A percentile compares a stretch with the other conserved stretches of the same genome.
phyloP scores from a whole-genome alignment of 2,888 invertebrate species.

The Yponomeuta malinellus region DNA sequence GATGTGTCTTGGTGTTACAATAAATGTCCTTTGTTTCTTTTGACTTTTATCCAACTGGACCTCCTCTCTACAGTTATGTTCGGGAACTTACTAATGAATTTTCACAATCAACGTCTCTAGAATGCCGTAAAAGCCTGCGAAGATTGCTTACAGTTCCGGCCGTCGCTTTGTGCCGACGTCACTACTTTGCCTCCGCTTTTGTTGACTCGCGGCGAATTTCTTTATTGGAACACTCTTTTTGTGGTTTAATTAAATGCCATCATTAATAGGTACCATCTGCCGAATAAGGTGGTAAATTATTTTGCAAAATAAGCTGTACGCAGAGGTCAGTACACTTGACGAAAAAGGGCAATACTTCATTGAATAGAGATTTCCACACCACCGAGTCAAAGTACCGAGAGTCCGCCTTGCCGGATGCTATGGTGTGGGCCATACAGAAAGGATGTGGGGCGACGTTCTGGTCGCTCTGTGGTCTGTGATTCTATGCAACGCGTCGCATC shows the following conservation, averaged over 20 bases:
- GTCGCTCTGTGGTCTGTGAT: too few relatives aligned
- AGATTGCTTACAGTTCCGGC: background rate
- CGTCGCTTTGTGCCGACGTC: background rate
- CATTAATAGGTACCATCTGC: background rate
- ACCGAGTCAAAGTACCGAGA: too few relatives aligned
- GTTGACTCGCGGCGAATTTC: background rate
- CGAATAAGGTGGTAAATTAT: background rate
- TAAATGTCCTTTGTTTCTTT: too few relatives aligned
- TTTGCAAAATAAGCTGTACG: too few relatives aligned
- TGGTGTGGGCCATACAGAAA: too few relatives aligned
- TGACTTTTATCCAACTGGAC: background rate
- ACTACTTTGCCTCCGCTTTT: background rate
- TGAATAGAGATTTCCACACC: too few relatives aligned
- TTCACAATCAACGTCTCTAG: conserved; percentile 37
- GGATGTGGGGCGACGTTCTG: too few relatives aligned
- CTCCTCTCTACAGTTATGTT: conserved; percentile 1
- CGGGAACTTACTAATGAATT: conserved; percentile 63
- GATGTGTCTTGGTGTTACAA: too few relatives aligned
- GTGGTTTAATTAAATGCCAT: background rate
- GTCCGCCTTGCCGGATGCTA: too few relatives aligned
- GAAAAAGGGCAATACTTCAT: too few relatives aligned
- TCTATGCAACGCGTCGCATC: too few relatives aligned
- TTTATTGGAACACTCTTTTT: background rate
- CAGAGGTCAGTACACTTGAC: too few relatives aligned
- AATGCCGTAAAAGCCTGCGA: background rate